Evolutionary conservation across 1,140 invertebrate genomes (phyloP), one percentile per base, ranked within the genome.

Genomic region (Drosophila obscura): DNA sequence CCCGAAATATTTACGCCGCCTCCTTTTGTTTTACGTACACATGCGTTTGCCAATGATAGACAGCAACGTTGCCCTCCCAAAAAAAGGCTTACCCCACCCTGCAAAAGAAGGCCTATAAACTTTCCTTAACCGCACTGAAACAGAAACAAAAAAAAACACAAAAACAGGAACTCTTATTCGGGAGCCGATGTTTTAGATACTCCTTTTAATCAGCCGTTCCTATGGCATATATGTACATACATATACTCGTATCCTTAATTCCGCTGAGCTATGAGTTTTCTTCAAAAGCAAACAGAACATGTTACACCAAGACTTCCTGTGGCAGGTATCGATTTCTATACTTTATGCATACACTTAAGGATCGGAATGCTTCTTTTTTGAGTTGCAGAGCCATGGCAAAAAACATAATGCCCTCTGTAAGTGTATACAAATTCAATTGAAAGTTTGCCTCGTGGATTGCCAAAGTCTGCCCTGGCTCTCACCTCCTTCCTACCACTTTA

Each of bases 1-100:
- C 85, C 81, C 68, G 77, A 87, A 85, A 84, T 77, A 87, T 81
- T 75, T 87, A 74, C 71, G 74, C 71, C 77, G 57, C 49, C 19
- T 59, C 52, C 62, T 58, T 68, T 74, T 57, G 41, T 31, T 31
- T 31, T 31, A 19, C 19, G 19, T 19, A 8, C 2, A 3, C 9
- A 35, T 43, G 64, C 58, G 65, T 76, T 66, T 80, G 62, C 77
- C 62, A 75, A 72, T 87, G 81, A 87, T 78, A 85, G 77, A 52
- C 65, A 44, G 63, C 35, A 4, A 4, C 11, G 4, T 3, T 61
- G 64, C 71, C 31, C 74, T 57, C 31, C 45, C 24, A 51, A 16
- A 15, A 16, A 6, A 53, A 53, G 61, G 63, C 24, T 13, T 43
- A 62, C 15, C 31, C 52, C 4, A 50, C 63, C 60, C 51, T 46